phyloP scores from a whole-genome alignment of 2,888 invertebrate genomes.

The Limnephilus marmoratus region DNA sequence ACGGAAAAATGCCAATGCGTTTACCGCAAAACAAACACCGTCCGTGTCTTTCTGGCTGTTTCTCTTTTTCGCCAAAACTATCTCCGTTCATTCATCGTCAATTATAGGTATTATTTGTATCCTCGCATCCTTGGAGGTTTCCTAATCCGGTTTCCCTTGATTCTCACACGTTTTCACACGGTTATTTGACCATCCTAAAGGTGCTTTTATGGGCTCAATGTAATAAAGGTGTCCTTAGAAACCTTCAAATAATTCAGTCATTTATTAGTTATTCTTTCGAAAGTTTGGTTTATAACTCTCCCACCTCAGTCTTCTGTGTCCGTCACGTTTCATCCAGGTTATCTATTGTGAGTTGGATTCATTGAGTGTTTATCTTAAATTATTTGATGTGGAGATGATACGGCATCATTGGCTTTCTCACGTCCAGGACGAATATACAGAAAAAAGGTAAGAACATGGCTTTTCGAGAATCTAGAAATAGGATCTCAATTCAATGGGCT shows the following conservation, averaged over 20 bases:
- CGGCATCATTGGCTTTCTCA: conserved; percentile 30
- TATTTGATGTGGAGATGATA: conserved; percentile 12
- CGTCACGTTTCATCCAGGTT: conserved; percentile 42
- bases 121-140: conserved; percentile 38
- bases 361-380: conserved; percentile 38
- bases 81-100: background rate
- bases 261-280: conserved; percentile 31
- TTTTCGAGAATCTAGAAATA: background rate
- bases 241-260: background rate
- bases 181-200: conserved; percentile 32
- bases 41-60: background rate
- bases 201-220: conserved; percentile 33
- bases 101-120: background rate
- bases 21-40: conserved; percentile 23
- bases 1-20: background rate
- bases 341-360: background rate
- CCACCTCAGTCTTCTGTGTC: conserved; percentile 32
- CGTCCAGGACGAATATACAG: conserved; percentile 13
- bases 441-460: conserved; percentile 14
- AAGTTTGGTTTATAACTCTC: conserved; percentile 38
- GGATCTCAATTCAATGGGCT: background rate
- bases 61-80: background rate
- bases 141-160: conserved; percentile 62
- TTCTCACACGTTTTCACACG: conserved; percentile 63
- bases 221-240: conserved; percentile 50